These are phyloP conservation scores for Rhogogaster chlorosoma DNA, from an alignment of 2,888 invertebrate species.

Conservation along the genomic window DNA sequence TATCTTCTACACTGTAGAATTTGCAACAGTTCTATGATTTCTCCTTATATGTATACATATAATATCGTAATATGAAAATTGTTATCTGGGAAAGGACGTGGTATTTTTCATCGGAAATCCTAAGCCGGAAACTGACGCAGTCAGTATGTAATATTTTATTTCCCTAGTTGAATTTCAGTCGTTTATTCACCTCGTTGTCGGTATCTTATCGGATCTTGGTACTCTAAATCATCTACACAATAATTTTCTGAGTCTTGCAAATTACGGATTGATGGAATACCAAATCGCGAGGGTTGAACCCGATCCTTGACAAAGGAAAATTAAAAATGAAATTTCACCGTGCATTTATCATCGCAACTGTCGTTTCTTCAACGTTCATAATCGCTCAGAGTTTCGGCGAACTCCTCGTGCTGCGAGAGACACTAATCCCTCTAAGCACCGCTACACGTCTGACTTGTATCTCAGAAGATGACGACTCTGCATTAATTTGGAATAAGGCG, in stretches of 20 bases:
- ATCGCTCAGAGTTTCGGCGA: constrained; percentile 11
- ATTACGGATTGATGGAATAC: neutral
- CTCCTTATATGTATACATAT: too few species aligned
- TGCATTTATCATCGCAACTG: neutral
- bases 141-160: neutral
- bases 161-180: neutral
- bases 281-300: neutral
- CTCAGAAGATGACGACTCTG: constrained; percentile 59
- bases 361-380: neutral
- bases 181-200: neutral
- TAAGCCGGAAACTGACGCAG: neutral
- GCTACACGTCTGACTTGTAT: constrained; percentile 53
- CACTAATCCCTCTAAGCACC: neutral
- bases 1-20: too few species aligned
- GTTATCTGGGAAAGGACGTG: neutral
- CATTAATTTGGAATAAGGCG: constrained; percentile 63
- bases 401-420: constrained; percentile 45
- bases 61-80: too few species aligned
- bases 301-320: neutral
- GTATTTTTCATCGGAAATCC: neutral
- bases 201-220: neutral
- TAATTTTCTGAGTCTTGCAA: neutral
- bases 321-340: neutral
- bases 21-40: too few species aligned
- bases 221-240: neutral